These are phyloP conservation scores for Discoglossus pictus DNA, from an alignment of 2,797 vertebrate genomes.

Conservation along the genomic window DNA sequence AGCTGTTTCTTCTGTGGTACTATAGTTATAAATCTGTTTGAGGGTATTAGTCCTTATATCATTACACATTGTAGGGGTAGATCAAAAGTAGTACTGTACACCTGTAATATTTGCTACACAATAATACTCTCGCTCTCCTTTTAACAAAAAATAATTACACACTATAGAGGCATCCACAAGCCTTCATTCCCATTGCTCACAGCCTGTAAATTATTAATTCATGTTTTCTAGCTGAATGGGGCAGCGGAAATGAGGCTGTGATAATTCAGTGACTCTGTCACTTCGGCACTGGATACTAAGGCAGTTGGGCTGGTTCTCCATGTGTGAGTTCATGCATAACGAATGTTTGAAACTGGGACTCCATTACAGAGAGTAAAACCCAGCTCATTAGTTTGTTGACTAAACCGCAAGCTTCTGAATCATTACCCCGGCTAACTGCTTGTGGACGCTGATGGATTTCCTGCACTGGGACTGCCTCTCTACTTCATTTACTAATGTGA, in stretches of 20 bases:
- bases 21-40: no score
- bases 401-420: slow-evolving; percentile 35
- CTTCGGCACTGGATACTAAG: slow-evolving; percentile 40
- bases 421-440: slow-evolving; percentile 47
- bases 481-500: slow-evolving; percentile 45
- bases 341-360: slow-evolving; percentile 38
- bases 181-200: slow-evolving; percentile 21
- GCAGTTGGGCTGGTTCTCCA: slow-evolving; percentile 19
- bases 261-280: slow-evolving; percentile 49
- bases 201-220: slow-evolving; percentile 42
- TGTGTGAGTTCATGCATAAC: slow-evolving; percentile 41
- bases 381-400: slow-evolving; percentile 50
- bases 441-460: slow-evolving; percentile 36
- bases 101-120: no score
- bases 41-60: no score
- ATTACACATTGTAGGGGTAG: no score
- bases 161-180: not conserved
- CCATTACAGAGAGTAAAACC: slow-evolving; percentile 41
- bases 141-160: no score
- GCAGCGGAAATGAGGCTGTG: slow-evolving; percentile 40
- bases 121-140: no score
- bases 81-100: no score
- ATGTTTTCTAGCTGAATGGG: slow-evolving; percentile 36
- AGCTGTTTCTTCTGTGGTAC: no score
- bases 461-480: slow-evolving; percentile 12